Conservation (phyloP, 1,140 invertebrate species). For the Nasonia longicornis region DNA sequence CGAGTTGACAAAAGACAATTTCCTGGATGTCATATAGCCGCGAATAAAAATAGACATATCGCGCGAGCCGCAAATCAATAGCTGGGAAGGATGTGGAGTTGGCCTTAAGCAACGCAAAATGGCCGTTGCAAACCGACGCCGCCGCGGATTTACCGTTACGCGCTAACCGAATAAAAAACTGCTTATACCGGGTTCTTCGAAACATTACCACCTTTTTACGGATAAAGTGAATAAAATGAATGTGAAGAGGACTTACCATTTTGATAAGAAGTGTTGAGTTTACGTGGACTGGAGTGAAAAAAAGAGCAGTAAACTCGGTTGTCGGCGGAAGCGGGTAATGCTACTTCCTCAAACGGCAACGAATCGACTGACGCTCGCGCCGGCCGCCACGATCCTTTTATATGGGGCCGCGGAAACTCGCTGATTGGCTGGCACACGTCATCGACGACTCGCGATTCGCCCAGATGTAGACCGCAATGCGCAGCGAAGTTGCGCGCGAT, state of each 20-base stretch:
- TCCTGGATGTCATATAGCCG: neutral
- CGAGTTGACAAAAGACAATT: neutral
- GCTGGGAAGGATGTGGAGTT: neutral
- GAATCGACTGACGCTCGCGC: conserved; percentile 29
- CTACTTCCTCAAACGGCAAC: conserved; percentile 46
- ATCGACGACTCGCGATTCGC: neutral
- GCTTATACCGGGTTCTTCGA: neutral
- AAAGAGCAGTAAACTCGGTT: conserved; percentile 50
- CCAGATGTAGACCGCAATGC: conserved; percentile 29
- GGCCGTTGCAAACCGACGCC: conserved; percentile 31
- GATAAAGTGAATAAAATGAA: neutral
- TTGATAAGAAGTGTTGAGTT: conserved; percentile 35
- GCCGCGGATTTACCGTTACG: neutral
- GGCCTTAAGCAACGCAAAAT: conserved; percentile 21
- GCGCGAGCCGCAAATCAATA: neutral
- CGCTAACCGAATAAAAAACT: neutral
- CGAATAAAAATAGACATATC: neutral
- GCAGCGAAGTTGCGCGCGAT: conserved; percentile 10
- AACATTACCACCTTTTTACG: neutral
- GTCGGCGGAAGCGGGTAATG: conserved; percentile 47
- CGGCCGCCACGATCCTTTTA: conserved; percentile 10
- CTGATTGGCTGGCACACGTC: conserved; percentile 17
- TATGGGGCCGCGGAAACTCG: neutral
- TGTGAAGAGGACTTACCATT: conserved; percentile 33
- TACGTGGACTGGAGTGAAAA: conserved; percentile 11